Percentiles rank a stretch among this genome's conserved stretches.
phyloP scores from a whole-genome alignment of 2,797 vertebrate genomes.

The Vipera latastei region DNA sequence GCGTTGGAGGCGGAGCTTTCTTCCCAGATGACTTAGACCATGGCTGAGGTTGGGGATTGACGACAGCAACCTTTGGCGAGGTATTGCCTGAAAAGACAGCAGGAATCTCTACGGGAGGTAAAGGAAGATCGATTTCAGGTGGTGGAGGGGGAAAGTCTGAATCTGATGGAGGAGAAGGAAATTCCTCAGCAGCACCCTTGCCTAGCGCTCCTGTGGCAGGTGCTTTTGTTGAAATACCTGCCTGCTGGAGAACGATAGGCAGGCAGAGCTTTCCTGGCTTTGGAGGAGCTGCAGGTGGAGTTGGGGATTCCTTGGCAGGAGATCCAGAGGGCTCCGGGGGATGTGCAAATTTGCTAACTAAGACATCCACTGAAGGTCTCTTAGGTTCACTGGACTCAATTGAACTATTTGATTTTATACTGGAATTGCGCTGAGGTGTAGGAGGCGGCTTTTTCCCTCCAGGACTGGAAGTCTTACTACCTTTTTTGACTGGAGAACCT shows the following conservation, averaged over 20 bases:
- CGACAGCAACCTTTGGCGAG: slow-evolving; percentile 86
- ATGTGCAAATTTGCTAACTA: slow-evolving; percentile 88
- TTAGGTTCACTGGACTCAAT: slow-evolving; percentile 84
- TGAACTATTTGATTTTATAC: slow-evolving; percentile 78
- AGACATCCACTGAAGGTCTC: slow-evolving; percentile 83
- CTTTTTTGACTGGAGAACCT: slow-evolving; percentile 77
- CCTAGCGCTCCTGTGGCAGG: slow-evolving; percentile 43
- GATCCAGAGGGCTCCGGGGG: slow-evolving; percentile 75
- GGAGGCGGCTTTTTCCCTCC: slow-evolving; percentile 87
- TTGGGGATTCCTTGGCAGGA: slow-evolving; percentile 78
- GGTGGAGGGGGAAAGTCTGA: slow-evolving; percentile 87
- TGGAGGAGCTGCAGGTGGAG: slow-evolving; percentile 80
- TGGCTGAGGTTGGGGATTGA: slow-evolving; percentile 88
- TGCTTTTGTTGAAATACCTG: slow-evolving; percentile 62
- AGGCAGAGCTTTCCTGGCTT: slow-evolving; percentile 94
- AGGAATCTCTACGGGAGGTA: slow-evolving; percentile 81
- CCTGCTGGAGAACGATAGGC: slow-evolving; percentile 80
- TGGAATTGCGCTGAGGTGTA: slow-evolving; percentile 89
- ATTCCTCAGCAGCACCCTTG: slow-evolving; percentile 71
- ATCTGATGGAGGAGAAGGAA: slow-evolving; percentile 85
- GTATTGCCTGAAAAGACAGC: slow-evolving; percentile 73
- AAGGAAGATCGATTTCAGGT: slow-evolving; percentile 86
- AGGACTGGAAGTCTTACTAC: slow-evolving; percentile 75
- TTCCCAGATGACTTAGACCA: slow-evolving; percentile 86
- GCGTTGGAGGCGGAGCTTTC: slow-evolving; percentile 85